Base-by-base conservation (phyloP, 2,113 vertebrate species). In the Mobula birostris region DNA sequence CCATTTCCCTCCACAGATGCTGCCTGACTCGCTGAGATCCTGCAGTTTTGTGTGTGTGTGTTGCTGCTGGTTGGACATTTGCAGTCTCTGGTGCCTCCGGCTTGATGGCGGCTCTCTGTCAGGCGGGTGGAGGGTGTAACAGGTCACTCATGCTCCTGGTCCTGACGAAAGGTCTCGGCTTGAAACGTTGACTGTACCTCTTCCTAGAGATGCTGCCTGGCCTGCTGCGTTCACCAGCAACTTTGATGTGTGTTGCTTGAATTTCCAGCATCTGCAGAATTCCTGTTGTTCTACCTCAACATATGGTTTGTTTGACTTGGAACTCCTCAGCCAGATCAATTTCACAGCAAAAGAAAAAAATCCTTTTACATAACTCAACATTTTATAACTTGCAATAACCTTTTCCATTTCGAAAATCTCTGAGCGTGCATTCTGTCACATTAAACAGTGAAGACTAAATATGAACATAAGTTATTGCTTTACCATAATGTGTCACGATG, bases 341-440 rank as follows among this genome's bases (percentile, higher is more conserved):
- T 66, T 32, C 88, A 70, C 36, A 70, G 68, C 68, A 70, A 70
- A 70, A 11, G 68, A 91, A 58, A 32, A 36, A 91, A 66, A 91
- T 66, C 88, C 63, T 91, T 70, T 70, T 3, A 91, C 32, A 70
- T 63, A 91, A 70, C 88, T 70, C 68, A 72, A 92, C 19, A 36
- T 70, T 92, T 92, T 74, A 72, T 72, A 70, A 32, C 66, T 72
- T 48, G 68, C 68, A 70, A 92, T 92, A 92, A 92, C 68, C 9
- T 92, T 92, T 92, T 92, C 90, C 90, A 92, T 72, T 92, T 92
- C 72, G 90, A 92, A 92, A 40, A 72, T 3, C 32, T 92, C 66
- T 48, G 68, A 92, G n/a, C 48, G 90, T 48, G 66, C 68, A 27
- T 72, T 72, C 68, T 92, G 68, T 74, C 66, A 92, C 68, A 74